Evolutionary conservation across 2,888 invertebrate species (phyloP).

Genomic region (Trissolcus brochymenae): DNA sequence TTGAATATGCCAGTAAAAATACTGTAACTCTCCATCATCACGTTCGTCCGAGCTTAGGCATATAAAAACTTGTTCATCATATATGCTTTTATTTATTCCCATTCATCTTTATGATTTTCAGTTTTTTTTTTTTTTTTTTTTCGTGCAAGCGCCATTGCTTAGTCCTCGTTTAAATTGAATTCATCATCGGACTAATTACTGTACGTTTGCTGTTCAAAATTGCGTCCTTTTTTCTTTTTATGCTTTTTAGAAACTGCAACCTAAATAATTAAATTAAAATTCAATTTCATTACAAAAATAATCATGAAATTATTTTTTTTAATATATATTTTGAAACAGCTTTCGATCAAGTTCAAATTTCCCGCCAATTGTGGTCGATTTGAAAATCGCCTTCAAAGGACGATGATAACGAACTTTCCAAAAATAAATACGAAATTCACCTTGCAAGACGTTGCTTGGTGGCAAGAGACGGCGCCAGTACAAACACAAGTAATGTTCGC

Average conservation of each 20-base stretch:
- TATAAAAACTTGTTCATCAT: conserved; percentile 54
- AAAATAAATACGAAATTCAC: neutral
- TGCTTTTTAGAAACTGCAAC: no score
- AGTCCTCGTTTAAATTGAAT: neutral
- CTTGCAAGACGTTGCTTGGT: neutral
- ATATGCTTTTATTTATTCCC: conserved; percentile 54
- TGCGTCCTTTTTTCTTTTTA: no score
- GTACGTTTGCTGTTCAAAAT: no score
- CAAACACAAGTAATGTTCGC: conserved; percentile 22
- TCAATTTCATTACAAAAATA: no score
- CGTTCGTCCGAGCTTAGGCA: conserved; percentile 32
- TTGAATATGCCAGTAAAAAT: conserved; percentile 51
- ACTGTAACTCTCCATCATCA: conserved; percentile 43
- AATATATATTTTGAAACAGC: no score
- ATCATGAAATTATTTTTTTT: no score
- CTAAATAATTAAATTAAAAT: no score
- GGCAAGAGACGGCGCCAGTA: neutral
- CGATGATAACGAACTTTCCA: neutral
- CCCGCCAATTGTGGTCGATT: no score
- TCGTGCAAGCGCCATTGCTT: conserved; percentile 5
- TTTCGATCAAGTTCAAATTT: no score
- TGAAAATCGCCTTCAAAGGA: no score
- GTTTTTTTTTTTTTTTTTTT: no score
- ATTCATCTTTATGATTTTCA: conserved; percentile 53
- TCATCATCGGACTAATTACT: no score